Evolutionary conservation across 2,113 vertebrate species (phyloP).

Genomic region (Rissa tridactyla): DNA sequence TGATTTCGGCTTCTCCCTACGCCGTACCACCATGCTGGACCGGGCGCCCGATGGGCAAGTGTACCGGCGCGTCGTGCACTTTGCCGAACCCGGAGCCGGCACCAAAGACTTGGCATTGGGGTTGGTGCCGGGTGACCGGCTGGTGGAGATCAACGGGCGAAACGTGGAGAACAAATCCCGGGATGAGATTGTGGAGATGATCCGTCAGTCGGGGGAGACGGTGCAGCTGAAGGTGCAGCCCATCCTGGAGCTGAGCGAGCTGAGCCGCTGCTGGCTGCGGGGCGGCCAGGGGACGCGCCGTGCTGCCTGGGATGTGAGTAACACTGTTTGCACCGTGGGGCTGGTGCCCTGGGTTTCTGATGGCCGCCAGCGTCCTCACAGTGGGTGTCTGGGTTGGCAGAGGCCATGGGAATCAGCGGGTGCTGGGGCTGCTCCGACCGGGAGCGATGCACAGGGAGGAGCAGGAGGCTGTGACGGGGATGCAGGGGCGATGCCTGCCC

Average conservation of each 20-base stretch:
- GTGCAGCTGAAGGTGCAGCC: constrained; percentile 94
- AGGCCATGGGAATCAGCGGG: background rate
- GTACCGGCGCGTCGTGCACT: constrained; percentile 88
- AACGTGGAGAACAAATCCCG: constrained; percentile 92
- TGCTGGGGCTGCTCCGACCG: accelerated
- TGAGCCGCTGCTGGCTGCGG: constrained; percentile 91
- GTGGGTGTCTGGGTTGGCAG: background rate
- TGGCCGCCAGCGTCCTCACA: accelerated
- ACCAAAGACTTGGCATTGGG: constrained; percentile 88
- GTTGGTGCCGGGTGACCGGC: constrained; percentile 90
- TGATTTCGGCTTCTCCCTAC: constrained; percentile 94
- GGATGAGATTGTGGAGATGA: constrained; percentile 98
- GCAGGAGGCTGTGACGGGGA: background rate
- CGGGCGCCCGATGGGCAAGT: constrained; percentile 82
- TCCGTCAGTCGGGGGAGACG: constrained; percentile 91
- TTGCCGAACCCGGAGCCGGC: constrained; percentile 90
- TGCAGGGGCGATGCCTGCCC: accelerated
- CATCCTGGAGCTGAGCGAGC: constrained; percentile 93
- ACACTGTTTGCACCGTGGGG: accelerated
- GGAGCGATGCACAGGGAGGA: background rate
- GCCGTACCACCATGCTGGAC: constrained; percentile 92
- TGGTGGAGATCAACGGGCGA: constrained; percentile 92
- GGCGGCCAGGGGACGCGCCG: constrained; percentile 70
- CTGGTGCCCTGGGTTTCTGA: background rate
- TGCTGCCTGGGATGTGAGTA: constrained; percentile 86